Evolutionary conservation across 2,797 vertebrate genomes (phyloP), one percentile per base, ranked within the genome.

Genomic region (Malacoctenus gilli): DNA sequence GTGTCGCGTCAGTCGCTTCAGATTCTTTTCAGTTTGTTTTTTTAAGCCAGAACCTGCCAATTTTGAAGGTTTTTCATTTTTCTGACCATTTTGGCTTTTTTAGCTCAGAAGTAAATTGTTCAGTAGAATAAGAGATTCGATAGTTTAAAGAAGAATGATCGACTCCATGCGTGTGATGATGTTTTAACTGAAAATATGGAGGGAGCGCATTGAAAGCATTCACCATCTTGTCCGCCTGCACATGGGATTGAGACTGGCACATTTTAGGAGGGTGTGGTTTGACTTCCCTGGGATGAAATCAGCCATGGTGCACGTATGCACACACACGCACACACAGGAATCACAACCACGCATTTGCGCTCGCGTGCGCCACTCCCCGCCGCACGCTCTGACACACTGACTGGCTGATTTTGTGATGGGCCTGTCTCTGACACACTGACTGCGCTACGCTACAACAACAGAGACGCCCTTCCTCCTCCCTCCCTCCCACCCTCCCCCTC

Each of bases 381-480:
- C 31, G 4, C 68, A 36, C 30, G 16, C 55, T 66, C 68, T 83
- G 74, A 81, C 85, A 83, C 74, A 84, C 69, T 86, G 77, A 83
- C 84, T 85, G 76, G 82, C 67, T 87, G 83, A 79, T 89, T 85
- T 59, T 49, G 74, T 67, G 72, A 79, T 74, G 75, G 87, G 79
- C 71, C 72, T 59, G 70, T 75, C 77, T 82, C 79, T 89, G 85
- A 90, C 88, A 89, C 81, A 85, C 82, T 87, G 74, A 86, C 81
- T 85, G 67, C 40, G 60, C 72, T 68, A 63, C 68, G 36, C 64
- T 74, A 83, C 81, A 68, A 82, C 60, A 82, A 83, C 81, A 79
- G 63, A 85, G 70, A 74, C 68, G 44, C 73, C 77, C 74, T 64
- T 47, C 44, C 69, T 51, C 32, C 59, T 54, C 25, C 51, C 50